A percentile compares a stretch with the other conserved stretches of the same genome.
Evolutionary conservation across 2,888 invertebrate genomes (phyloP).

Genomic region (Aphodius sticticus): DNA sequence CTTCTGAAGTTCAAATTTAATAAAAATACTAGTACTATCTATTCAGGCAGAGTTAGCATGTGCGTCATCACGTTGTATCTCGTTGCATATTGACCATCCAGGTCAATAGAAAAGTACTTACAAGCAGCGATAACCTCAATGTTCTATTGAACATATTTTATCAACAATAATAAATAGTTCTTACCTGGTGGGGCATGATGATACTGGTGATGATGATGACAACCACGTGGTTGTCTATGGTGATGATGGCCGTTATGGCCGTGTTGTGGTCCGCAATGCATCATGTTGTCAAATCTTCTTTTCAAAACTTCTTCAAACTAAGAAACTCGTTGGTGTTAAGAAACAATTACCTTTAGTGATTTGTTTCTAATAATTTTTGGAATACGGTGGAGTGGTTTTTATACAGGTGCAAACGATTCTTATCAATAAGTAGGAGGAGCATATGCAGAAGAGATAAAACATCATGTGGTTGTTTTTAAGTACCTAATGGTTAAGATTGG

Average conservation of each 20-base stretch:
- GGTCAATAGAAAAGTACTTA: too few species aligned
- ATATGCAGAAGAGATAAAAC: not conserved
- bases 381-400: not conserved
- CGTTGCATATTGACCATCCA: too few species aligned
- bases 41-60: not conserved
- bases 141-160: not conserved
- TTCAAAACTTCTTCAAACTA: not conserved
- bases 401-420: not conserved
- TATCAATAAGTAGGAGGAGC: not conserved
- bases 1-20: not conserved
- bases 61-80: too few species aligned
- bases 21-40: not conserved
- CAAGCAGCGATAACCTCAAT: too few species aligned
- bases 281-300: not conserved
- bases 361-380: not conserved
- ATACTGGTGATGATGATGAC: constrained; percentile 12
- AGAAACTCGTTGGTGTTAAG: not conserved
- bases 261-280: not conserved
- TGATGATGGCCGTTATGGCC: constrained; percentile 8
- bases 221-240: constrained; percentile 18
- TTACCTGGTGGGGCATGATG: constrained; percentile 23
- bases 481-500: not conserved
- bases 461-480: not conserved
- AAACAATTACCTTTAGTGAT: not conserved
- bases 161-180: not conserved